Evolutionary conservation across 2,888 invertebrate genomes (phyloP), one percentile per base, ranked within the genome.

Genomic region (Rhamnusium bicolor): DNA sequence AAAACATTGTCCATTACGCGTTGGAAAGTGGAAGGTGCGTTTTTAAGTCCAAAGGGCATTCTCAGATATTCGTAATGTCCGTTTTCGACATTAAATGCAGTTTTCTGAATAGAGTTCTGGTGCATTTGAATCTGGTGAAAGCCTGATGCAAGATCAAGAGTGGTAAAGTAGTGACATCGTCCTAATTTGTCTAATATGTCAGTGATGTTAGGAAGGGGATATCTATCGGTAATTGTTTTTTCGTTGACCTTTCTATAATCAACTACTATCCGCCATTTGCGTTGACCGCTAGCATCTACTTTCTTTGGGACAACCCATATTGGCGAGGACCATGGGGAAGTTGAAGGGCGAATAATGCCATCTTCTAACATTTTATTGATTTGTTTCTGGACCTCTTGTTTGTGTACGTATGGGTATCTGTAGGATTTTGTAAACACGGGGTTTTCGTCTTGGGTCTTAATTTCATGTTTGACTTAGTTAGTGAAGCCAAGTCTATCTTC

Each of bases 381-480:
- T 76, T 83, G 81, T 60, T 29, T 69, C 32, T 71, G 12, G 4
- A 82, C 80, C 67, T 82, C 80, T 47, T 73, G 53, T 71, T 76
- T 78, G 60, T 82, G 79, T 6, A 80, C 67, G 16, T 78, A 54
- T 3, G 83, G 81, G 19, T 80, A 78, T 46, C 80, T 32, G 77
- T 79, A 69, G 32, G 78, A 69, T 68, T 79, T 80, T 3, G 79
- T 68, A 49, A 18, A 56, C 8, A 71, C 49, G 0, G 73, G 71
- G n/a, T 75, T 72, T 40, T 82, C 77, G 54, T 84, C 77, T 53
- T 69, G 77, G 6, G 82, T 82, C 68, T 74, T 78, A 16, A 83
- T 85, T 32, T 61, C 6, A 49, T 84, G 84, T 75, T 84, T 82
- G 7, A 83, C 73, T 65, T 79, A n/a, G 47, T 77, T 81, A 0